Conservation (phyloP, 2,888 invertebrate genomes). For the Nomada fabriciana region DNA sequence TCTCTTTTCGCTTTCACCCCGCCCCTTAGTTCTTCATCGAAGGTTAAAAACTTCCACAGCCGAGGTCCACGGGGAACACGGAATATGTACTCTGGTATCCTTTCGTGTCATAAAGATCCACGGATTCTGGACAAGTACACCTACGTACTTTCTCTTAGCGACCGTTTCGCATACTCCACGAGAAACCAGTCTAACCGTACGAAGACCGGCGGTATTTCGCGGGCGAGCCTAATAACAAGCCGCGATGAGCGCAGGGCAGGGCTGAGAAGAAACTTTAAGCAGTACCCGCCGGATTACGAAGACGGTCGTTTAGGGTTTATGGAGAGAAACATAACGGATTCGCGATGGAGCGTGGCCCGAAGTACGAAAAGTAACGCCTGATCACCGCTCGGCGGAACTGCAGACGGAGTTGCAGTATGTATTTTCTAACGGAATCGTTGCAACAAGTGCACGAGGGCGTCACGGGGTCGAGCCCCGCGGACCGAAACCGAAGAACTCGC, state of each 20-base stretch:
- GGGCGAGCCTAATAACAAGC: conserved; percentile 50
- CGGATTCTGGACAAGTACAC: conserved; percentile 54
- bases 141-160: conserved; percentile 60
- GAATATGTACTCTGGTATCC: conserved; percentile 15
- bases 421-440: conserved; percentile 52
- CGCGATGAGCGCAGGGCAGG: conserved; percentile 36
- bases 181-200: conserved; percentile 40
- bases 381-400: conserved; percentile 13
- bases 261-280: conserved; percentile 33
- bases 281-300: conserved; percentile 50
- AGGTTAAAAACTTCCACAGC: background rate
- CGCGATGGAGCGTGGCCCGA: conserved; percentile 39
- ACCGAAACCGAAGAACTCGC: background rate
- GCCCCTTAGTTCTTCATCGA: background rate
- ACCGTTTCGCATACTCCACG: conserved; percentile 52
- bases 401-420: background rate
- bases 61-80: background rate
- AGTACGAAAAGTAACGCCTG: conserved; percentile 44
- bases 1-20: conserved; percentile 14
- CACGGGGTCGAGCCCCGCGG: conserved; percentile 9
- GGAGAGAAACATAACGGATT: conserved; percentile 67
- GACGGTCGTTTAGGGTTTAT: conserved; percentile 62
- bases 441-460: conserved; percentile 29
- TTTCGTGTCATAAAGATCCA: conserved; percentile 46
- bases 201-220: conserved; percentile 16